phyloP scores from a whole-genome alignment of 2,797 vertebrate genomes.

The Valencia hispanica region DNA sequence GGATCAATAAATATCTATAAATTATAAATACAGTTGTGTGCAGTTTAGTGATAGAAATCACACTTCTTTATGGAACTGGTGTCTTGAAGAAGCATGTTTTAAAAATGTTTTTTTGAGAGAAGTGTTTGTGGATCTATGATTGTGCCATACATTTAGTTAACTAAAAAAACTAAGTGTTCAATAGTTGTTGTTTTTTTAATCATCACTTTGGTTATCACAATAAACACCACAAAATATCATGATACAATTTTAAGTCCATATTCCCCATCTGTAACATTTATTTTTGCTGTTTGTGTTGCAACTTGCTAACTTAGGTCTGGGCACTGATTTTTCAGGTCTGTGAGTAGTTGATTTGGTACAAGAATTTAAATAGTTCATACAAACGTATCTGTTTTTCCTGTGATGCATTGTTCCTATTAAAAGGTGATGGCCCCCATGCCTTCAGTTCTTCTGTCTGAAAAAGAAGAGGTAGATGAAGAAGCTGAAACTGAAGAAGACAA shows the following conservation, averaged over 20 bases:
- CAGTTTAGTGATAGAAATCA: no score
- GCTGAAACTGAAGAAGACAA: neutral
- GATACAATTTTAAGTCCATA: neutral
- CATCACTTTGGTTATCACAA: neutral
- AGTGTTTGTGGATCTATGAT: no score
- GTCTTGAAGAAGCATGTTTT: no score
- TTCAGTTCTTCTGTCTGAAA: neutral
- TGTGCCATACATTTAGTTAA: no score
- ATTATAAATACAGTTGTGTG: neutral
- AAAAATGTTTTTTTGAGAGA: no score
- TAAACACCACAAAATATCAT: neutral
- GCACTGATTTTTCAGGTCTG: neutral
- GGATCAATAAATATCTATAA: no score
- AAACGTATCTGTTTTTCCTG: neutral
- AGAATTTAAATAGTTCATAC: neutral
- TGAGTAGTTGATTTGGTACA: neutral
- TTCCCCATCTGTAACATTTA: no score
- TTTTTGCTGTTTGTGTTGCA: neutral
- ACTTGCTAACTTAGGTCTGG: neutral
- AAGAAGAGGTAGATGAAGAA: no score
- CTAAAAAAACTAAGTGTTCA: no score
- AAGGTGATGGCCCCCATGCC: neutral
- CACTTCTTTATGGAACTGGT: no score
- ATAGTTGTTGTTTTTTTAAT: no score
- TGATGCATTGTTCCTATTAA: neutral